phyloP scores from a whole-genome alignment of 23 tunicate species.

The Halocynthia aurantium region DNA sequence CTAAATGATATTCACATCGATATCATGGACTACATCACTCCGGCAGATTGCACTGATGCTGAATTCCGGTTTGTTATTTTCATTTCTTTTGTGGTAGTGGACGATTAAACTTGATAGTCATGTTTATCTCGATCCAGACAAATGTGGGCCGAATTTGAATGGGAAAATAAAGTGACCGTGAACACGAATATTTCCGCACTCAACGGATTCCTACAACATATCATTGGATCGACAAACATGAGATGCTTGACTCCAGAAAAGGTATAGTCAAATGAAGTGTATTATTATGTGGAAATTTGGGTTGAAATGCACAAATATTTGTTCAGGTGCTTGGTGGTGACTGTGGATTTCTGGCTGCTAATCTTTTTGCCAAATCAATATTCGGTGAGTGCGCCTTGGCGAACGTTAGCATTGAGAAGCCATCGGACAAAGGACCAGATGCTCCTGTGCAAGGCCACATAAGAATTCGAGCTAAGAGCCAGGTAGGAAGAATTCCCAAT shows the following conservation, averaged over 20 bases:
- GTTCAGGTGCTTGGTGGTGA: slow-evolving; percentile 84
- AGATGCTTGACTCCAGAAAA: slow-evolving; percentile 92
- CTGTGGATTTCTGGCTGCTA: slow-evolving; percentile 94
- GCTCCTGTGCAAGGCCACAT: slow-evolving; percentile 77
- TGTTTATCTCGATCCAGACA: slow-evolving; percentile 29
- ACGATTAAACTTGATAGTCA: neutral
- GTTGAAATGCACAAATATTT: neutral
- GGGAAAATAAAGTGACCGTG: slow-evolving; percentile 96
- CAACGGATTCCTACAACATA: slow-evolving; percentile 60
- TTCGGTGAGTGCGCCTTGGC: slow-evolving; percentile 97
- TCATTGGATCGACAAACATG: slow-evolving; percentile 78
- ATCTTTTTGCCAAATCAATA: slow-evolving; percentile 90
- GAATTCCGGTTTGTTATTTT: slow-evolving; percentile 68
- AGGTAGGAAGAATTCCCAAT: slow-evolving; percentile 27
- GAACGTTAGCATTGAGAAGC: slow-evolving; percentile 87
- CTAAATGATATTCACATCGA: slow-evolving; percentile 97
- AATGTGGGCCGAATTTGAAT: slow-evolving; percentile 99
- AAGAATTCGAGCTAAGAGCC: slow-evolving; percentile 93
- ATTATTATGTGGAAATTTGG: slow-evolving; percentile 1
- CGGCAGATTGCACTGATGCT: slow-evolving; percentile 80
- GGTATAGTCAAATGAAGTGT: slow-evolving; percentile 18
- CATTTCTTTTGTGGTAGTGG: neutral
- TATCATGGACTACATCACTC: slow-evolving; percentile 97
- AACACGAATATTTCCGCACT: slow-evolving; percentile 71
- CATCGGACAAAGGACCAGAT: slow-evolving; percentile 55